phyloP scores from a whole-genome alignment of 2,888 invertebrate genomes.

The Dryobota labecula region DNA sequence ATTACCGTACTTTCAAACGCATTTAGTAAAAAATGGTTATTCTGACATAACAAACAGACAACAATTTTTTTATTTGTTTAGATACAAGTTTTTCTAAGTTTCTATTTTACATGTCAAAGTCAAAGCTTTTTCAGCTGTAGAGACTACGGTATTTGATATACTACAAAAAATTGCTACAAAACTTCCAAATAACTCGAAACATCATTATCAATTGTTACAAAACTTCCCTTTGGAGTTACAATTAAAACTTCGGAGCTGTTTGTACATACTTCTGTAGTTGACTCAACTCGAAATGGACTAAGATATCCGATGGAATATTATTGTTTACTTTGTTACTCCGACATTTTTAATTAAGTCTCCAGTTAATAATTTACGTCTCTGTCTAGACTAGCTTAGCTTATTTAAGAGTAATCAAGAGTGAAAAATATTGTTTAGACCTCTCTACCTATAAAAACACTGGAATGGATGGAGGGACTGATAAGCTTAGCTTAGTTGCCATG shows the following conservation, averaged over 20 bases:
- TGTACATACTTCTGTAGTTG: slow-evolving; percentile 59
- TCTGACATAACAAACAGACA: too few relatives aligned
- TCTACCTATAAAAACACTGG: background rate
- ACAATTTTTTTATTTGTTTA: too few relatives aligned
- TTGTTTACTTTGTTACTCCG: slow-evolving; percentile 51
- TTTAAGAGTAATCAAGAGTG: slow-evolving; percentile 10
- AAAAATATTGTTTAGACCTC: background rate
- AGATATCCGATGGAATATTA: slow-evolving; percentile 57
- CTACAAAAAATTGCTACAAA: background rate
- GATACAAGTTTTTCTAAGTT: background rate
- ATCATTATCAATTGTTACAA: slow-evolving; percentile 65
- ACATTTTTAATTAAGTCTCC: slow-evolving; percentile 61
- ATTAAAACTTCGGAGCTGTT: slow-evolving; percentile 73
- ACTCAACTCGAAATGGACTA: slow-evolving; percentile 60
- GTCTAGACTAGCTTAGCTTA: slow-evolving; percentile 29
- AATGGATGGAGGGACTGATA: background rate
- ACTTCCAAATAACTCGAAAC: slow-evolving; percentile 19
- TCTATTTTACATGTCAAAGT: too few relatives aligned
- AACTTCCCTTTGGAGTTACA: slow-evolving; percentile 69
- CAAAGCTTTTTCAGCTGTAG: background rate
- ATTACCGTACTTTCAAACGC: too few relatives aligned
- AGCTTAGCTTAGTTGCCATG: background rate
- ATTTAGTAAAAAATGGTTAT: too few relatives aligned
- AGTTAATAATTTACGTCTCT: slow-evolving; percentile 40
- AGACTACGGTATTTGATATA: background rate